phyloP scores from a whole-genome alignment of 1,140 invertebrate genomes.

The Argopecten irradians region DNA sequence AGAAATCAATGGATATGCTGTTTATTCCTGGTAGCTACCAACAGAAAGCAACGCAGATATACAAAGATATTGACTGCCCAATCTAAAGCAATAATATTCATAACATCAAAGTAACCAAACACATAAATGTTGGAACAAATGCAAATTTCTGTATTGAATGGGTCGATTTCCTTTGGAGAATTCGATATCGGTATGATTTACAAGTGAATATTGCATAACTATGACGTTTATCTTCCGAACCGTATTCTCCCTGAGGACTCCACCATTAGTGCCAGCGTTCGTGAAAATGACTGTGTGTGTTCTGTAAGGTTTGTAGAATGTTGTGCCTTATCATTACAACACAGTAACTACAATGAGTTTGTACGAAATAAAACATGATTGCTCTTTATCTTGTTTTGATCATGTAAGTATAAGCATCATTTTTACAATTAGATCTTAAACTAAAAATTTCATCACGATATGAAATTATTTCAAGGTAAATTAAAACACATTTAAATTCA shows the following conservation, averaged over 20 bases:
- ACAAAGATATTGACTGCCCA: neutral
- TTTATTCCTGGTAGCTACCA: neutral
- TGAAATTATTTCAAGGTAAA: too few relatives aligned
- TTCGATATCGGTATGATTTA: neutral
- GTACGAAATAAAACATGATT: too few relatives aligned
- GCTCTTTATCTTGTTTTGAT: too few relatives aligned
- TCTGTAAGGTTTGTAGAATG: neutral
- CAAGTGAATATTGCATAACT: neutral
- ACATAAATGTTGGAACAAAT: neutral
- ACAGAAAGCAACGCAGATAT: neutral
- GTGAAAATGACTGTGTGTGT: neutral
- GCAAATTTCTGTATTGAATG: neutral
- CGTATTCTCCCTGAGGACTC: neutral
- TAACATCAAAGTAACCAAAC: neutral
- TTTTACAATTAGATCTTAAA: too few relatives aligned
- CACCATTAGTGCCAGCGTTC: neutral
- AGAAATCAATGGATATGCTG: neutral
- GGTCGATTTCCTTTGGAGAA: neutral
- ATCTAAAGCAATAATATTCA: neutral
- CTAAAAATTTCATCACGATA: too few relatives aligned
- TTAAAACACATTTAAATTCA: too few relatives aligned
- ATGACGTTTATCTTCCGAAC: neutral
- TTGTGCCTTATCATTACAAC: neutral
- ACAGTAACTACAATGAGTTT: too few relatives aligned
- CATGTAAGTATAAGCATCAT: too few relatives aligned